Percentiles rank a stretch among this genome's conserved stretches.
phyloP scores from a whole-genome alignment of 2,113 vertebrate genomes.

The Tyto alba region DNA sequence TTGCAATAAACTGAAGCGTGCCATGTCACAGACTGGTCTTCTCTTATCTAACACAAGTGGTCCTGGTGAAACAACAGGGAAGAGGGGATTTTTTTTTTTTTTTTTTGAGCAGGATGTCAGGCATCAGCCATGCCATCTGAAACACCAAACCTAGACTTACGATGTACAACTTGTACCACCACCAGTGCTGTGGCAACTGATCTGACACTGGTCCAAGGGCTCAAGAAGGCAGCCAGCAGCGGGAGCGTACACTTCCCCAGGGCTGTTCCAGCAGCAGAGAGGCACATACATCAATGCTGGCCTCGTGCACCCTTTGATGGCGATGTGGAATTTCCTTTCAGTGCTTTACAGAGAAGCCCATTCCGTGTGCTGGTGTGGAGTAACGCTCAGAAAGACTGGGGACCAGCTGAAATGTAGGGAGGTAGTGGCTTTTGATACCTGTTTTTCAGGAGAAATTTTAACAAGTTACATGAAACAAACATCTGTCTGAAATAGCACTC shows the following conservation, averaged over 20 bases:
- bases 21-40: background rate
- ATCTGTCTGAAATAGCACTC: background rate
- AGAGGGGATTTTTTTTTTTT: background rate
- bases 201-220: accelerated
- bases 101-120: background rate
- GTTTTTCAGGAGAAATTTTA: background rate
- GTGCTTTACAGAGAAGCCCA: background rate
- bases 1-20: background rate
- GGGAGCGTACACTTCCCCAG: accelerated
- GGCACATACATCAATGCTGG: accelerated
- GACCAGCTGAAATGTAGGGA: background rate
- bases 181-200: accelerated
- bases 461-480: background rate
- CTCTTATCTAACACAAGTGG: background rate
- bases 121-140: background rate
- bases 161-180: background rate
- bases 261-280: background rate
- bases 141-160: background rate
- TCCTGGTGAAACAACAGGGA: background rate
- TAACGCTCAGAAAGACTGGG: background rate
- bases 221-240: background rate
- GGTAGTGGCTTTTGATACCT: background rate
- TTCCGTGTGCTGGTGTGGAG: background rate
- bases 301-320: background rate
- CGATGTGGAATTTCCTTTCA: background rate